Base-by-base conservation (phyloP, 1,140 invertebrate species). In the Drosophila gunungcola region DNA sequence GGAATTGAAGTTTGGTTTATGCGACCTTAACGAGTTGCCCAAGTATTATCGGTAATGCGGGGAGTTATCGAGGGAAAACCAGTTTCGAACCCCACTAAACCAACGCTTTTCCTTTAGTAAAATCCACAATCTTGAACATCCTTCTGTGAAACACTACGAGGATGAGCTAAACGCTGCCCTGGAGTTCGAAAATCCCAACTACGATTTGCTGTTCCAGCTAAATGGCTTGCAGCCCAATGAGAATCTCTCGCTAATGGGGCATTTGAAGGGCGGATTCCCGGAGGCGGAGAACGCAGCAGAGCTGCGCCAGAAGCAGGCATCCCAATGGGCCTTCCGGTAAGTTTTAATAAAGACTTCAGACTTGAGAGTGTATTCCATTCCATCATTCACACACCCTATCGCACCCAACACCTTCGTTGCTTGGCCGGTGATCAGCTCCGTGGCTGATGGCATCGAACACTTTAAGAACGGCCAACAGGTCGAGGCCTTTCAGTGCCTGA, bases 401-500 rank as follows among this genome's bases (percentile, higher is more conserved):
- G 43, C 36, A 54, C 16, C 27, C 34, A 32, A 73, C 56, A 78
- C 62, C n/a, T 39, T 29, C 42, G 46, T 62, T 46, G 34, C 53
- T 38, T 62, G 52, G 25, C 53, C 52, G 6, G 10, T 16, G 10
- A 41, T 78, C 82, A 95, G 96, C 83, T 97, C 96, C 89, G 97
- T 98, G 21, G 96, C 96, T 36, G 97, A 98, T 93, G 98, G 98
- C 64, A 98, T 99, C 77, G 96, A 97, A 90, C 96, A 97, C 94
- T 98, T 98, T 93, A 99, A 98, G 93, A 95, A 95, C 60, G 97
- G 97, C 42, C 95, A 97, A 84, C 96, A 98, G 88, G 95, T 96
- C 4, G 98, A 99, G 94, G 98, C 98, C 42, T 98, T 98, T 93
- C 98, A 98, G 91, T 97, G 97, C 89, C 94, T 99, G 1, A 99